Evolutionary conservation across 2,888 invertebrate species (phyloP).

Genomic region (Chrysolina haemoptera): DNA sequence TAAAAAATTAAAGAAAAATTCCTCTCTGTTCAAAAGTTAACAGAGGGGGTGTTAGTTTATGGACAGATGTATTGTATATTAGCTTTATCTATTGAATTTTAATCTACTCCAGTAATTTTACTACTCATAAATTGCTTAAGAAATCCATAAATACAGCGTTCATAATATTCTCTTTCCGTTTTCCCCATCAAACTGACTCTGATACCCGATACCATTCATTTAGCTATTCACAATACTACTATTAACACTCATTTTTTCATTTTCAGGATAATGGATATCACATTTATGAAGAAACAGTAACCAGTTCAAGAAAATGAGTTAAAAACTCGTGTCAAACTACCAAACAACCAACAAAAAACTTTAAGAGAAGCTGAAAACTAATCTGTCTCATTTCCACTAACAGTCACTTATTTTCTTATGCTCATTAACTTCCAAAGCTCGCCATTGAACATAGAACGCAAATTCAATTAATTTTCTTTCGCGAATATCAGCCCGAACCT

Average conservation of each 20-base stretch:
- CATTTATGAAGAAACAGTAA: neutral
- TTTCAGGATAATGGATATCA: neutral
- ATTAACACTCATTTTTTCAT: neutral
- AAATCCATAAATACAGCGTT: too few relatives aligned
- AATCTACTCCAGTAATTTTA: too few relatives aligned
- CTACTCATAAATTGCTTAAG: too few relatives aligned
- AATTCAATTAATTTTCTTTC: conserved; percentile 36
- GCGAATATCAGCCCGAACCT: conserved; percentile 12
- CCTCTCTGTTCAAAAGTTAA: too few relatives aligned
- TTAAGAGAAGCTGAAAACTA: neutral
- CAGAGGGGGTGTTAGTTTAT: too few relatives aligned
- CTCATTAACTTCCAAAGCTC: conserved; percentile 7
- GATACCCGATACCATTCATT: too few relatives aligned
- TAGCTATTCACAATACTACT: neutral
- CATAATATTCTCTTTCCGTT: too few relatives aligned
- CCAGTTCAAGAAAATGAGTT: neutral
- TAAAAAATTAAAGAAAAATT: too few relatives aligned
- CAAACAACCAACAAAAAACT: neutral
- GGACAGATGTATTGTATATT: too few relatives aligned
- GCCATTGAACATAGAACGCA: neutral
- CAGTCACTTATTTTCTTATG: neutral
- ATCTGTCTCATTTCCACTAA: neutral
- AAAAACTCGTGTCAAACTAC: neutral
- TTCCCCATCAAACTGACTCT: too few relatives aligned
- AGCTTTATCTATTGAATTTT: too few relatives aligned